Percentiles rank a stretch among this genome's conserved stretches.
phyloP scores from a whole-genome alignment of 2,888 invertebrate species.

The Ophraella communa region DNA sequence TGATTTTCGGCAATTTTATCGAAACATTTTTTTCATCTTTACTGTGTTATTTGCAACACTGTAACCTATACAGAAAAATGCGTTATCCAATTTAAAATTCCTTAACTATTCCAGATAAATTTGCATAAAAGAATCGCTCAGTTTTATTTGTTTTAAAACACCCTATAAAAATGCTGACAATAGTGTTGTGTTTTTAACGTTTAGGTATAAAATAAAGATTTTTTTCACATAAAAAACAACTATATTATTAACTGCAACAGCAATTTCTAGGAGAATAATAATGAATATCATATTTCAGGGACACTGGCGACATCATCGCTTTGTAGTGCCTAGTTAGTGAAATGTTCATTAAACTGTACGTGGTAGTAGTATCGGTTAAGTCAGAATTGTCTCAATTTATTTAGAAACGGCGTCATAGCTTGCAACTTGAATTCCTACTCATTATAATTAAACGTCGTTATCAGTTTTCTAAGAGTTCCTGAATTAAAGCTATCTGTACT shows the following conservation, averaged over 20 bases:
- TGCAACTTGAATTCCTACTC: not conserved
- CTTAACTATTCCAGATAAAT: no score
- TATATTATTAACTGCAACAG: not conserved
- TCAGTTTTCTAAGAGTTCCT: conserved; percentile 9
- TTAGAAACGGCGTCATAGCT: not conserved
- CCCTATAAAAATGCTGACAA: no score
- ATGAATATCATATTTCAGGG: not conserved
- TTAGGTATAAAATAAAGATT: no score
- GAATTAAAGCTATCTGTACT: conserved; percentile 10
- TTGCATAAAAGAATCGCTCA: no score
- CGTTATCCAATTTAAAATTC: no score
- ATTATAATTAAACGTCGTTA: conserved; percentile 6
- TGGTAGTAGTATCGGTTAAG: conserved; percentile 4
- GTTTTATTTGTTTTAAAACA: no score
- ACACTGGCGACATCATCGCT: conserved; percentile 1
- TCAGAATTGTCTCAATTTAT: conserved; percentile 3
- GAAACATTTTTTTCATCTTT: no score
- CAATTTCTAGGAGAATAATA: not conserved
- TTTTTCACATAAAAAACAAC: no score
- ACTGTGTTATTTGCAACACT: no score
- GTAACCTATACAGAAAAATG: no score
- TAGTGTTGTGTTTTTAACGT: no score
- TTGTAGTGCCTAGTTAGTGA: not conserved
- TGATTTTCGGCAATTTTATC: no score
- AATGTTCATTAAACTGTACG: not conserved